A percentile compares a stretch with the other conserved stretches of the same genome.
phyloP scores from a whole-genome alignment of 2,113 vertebrate genomes.

The Spea bombifrons region DNA sequence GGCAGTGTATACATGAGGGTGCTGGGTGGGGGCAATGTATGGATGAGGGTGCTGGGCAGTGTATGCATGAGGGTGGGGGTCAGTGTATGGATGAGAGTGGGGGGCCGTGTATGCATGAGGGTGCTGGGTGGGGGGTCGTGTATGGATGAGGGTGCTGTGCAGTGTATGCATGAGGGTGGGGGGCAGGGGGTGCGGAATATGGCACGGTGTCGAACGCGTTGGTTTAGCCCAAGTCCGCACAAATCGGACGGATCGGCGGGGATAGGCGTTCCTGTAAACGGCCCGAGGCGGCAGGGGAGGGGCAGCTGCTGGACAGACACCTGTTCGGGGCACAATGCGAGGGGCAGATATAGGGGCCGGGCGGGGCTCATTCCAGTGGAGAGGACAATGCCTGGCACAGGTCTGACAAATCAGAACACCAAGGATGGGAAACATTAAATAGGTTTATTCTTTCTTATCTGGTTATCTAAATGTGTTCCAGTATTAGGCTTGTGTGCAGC shows the following conservation, averaged over 20 bases:
- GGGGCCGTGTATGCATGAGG: background rate
- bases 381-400: too few species aligned
- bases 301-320: background rate
- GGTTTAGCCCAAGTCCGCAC: too few species aligned
- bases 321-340: background rate
- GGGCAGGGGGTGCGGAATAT: slow-evolving; percentile 4
- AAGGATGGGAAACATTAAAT: too few species aligned
- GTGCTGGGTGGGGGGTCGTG: background rate
- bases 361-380: too few species aligned
- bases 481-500: too few species aligned
- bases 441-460: too few species aligned
- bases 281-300: background rate
- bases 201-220: too few species aligned
- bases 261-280: background rate
- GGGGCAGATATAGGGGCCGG: background rate
- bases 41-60: background rate
- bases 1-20: background rate
- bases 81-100: background rate
- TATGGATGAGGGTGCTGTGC: background rate
- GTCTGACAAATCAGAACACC: too few species aligned
- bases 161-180: background rate
- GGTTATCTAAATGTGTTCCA: too few species aligned
- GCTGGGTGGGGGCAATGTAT: background rate
- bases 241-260: background rate
- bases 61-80: background rate